phyloP scores from a whole-genome alignment of 2,113 vertebrate species.

The Brachionichthys hirsutus region DNA sequence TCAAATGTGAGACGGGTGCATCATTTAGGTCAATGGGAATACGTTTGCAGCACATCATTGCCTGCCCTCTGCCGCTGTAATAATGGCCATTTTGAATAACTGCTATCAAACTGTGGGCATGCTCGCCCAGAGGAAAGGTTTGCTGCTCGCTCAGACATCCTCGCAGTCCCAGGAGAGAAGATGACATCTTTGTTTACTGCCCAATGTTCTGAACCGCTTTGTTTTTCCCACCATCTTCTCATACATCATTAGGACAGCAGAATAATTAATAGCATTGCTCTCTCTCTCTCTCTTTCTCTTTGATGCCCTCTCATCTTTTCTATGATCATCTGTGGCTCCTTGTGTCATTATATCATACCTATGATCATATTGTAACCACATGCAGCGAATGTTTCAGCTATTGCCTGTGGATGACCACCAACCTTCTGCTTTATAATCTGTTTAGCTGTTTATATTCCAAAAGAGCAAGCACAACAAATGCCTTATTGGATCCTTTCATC shows the following conservation, averaged over 20 bases:
- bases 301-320: conserved; percentile 20
- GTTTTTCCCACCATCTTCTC: conserved; percentile 11
- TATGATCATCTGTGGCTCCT: conserved; percentile 17
- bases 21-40: conserved; percentile 69
- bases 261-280: conserved; percentile 44
- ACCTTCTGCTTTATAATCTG: too few relatives aligned
- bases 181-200: conserved; percentile 69
- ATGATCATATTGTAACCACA: not conserved
- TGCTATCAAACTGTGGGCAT: conserved; percentile 45
- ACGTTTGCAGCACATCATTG: conserved; percentile 60
- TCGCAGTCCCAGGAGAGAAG: conserved; percentile 49
- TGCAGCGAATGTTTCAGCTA: too few relatives aligned
- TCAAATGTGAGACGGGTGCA: conserved; percentile 63
- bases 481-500: too few relatives aligned
- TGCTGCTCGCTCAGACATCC: conserved; percentile 58
- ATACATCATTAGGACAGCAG: conserved; percentile 50
- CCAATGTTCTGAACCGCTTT: conserved; percentile 46
- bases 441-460: too few relatives aligned
- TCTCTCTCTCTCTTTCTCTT: not conserved
- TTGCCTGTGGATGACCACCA: too few relatives aligned
- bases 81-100: conserved; percentile 52
- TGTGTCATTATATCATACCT: conserved; percentile 22
- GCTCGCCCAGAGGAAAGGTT: conserved; percentile 60
- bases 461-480: too few relatives aligned
- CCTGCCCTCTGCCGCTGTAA: conserved; percentile 47